Conservation (phyloP, 2,888 invertebrate species). For the Chrysolina americana region DNA sequence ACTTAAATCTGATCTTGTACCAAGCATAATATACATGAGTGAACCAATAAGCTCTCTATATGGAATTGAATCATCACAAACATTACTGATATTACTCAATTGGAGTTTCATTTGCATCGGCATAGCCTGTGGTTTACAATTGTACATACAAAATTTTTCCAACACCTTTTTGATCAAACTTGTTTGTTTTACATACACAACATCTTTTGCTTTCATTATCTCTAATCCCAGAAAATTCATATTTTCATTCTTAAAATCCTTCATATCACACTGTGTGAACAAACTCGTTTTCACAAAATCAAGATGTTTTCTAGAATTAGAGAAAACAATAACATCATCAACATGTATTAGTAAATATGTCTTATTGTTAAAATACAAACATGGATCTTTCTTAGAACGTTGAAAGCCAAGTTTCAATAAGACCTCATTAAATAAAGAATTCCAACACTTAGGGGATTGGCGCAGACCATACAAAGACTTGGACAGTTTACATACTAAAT, state of each 20-base stretch:
- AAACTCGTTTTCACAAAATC: constrained; percentile 21
- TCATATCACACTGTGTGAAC: not conserved
- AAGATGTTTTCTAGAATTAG: constrained; percentile 19
- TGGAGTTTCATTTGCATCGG: constrained; percentile 37
- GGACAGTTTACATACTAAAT: constrained; percentile 17
- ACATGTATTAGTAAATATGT: constrained; percentile 47
- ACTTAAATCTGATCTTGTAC: constrained; percentile 48
- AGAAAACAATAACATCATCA: constrained; percentile 49
- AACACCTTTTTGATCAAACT: constrained; percentile 42
- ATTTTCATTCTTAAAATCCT: too few relatives aligned
- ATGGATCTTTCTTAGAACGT: constrained; percentile 48
- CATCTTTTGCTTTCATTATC: too few relatives aligned
- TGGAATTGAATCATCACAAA: constrained; percentile 21
- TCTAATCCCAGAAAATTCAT: too few relatives aligned
- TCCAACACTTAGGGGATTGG: constrained; percentile 48
- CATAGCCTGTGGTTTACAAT: constrained; percentile 32
- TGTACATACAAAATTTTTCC: constrained; percentile 44
- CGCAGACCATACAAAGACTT: constrained; percentile 28
- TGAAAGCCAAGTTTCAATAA: constrained; percentile 40
- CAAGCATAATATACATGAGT: constrained; percentile 51
- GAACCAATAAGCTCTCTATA: constrained; percentile 46
- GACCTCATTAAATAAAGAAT: constrained; percentile 40
- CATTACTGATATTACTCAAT: constrained; percentile 21
- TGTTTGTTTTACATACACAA: constrained; percentile 29
- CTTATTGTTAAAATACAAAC: constrained; percentile 47